These are phyloP conservation scores for Neogale vison DNA, from an alignment of 2,113 vertebrate species.

Conservation along the genomic window DNA sequence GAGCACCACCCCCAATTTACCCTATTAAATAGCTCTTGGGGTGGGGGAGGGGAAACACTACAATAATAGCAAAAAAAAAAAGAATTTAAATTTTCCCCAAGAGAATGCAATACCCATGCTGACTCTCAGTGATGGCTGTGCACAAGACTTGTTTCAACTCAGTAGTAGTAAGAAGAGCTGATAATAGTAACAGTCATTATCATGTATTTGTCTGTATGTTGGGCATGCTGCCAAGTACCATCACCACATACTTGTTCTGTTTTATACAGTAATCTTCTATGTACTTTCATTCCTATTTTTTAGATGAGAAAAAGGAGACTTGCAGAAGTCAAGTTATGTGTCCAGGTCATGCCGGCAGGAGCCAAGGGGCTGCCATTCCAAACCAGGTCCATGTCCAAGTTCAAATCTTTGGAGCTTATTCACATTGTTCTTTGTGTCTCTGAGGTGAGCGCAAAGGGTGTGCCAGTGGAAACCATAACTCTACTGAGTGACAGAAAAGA, in stretches of 20 bases:
- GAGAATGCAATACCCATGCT: background rate
- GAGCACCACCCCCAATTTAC: background rate
- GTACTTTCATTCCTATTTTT: background rate
- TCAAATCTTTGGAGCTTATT: fast-evolving
- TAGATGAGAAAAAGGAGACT: background rate
- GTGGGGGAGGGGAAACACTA: background rate
- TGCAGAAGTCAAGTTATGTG: background rate
- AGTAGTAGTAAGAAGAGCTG: background rate
- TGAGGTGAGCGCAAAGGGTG: background rate
- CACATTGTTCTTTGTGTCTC: background rate
- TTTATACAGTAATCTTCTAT: background rate
- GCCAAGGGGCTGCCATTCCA: background rate
- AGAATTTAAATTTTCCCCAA: background rate
- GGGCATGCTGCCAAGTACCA: background rate
- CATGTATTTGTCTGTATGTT: background rate
- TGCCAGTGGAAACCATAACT: background rate
- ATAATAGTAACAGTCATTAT: background rate
- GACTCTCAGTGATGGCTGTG: background rate
- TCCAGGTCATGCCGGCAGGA: background rate
- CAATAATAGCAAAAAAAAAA: background rate
- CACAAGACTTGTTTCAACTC: background rate
- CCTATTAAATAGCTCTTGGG: background rate
- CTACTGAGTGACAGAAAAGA: background rate
- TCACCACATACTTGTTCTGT: background rate
- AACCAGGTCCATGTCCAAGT: fast-evolving